phyloP scores from a whole-genome alignment of 2,888 invertebrate genomes.

The Odontocerum albicorne region DNA sequence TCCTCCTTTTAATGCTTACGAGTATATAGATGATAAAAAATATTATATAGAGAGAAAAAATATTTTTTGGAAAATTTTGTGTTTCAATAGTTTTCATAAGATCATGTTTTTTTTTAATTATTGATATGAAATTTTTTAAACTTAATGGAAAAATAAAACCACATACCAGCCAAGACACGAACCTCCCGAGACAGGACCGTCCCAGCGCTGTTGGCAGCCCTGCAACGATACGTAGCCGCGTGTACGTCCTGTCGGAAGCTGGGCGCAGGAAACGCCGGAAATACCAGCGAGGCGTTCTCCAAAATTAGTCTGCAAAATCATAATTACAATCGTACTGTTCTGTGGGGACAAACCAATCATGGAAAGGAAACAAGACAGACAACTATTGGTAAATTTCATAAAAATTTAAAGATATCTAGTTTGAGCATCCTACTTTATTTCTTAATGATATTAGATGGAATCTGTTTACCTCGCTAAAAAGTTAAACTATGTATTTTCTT shows the following conservation, averaged over 20 bases:
- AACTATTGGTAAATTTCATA: too few species aligned
- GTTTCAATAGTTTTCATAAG: neutral
- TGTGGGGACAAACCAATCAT: too few species aligned
- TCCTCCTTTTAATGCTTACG: too few species aligned
- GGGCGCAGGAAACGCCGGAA: constrained; percentile 77
- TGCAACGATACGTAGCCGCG: constrained; percentile 78
- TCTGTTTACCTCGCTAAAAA: too few species aligned
- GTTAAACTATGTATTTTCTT: too few species aligned
- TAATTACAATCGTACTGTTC: too few species aligned
- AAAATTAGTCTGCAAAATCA: constrained; percentile 68
- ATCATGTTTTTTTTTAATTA: neutral
- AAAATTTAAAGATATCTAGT: too few species aligned
- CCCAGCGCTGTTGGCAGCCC: constrained; percentile 78
- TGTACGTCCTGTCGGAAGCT: constrained; percentile 81
- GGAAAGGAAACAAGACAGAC: too few species aligned
- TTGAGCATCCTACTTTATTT: too few species aligned
- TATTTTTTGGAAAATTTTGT: neutral
- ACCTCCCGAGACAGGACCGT: constrained; percentile 79
- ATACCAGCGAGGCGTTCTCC: constrained; percentile 82
- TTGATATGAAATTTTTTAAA: neutral
- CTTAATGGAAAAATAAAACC: neutral
- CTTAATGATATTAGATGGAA: too few species aligned
- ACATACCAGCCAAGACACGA: constrained; percentile 75
- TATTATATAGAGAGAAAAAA: too few species aligned
- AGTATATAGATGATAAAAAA: too few species aligned